phyloP scores from a whole-genome alignment of 2,888 invertebrate species.

The Proisotoma minuta region DNA sequence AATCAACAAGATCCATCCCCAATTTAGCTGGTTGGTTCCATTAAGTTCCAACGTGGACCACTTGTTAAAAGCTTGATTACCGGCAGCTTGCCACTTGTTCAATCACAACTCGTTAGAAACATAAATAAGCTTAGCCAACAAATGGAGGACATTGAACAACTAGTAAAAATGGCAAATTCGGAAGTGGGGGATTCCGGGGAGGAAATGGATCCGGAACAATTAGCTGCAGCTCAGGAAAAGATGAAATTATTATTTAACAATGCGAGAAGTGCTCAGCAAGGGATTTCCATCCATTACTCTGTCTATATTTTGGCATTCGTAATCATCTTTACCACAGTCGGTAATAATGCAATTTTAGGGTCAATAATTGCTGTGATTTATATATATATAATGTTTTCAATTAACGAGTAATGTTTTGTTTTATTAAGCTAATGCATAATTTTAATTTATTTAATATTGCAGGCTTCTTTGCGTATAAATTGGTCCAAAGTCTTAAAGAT shows the following conservation, averaged over 20 bases:
- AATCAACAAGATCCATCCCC: background rate
- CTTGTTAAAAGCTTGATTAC: background rate
- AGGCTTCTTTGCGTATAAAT: slow-evolving; percentile 83
- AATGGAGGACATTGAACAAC: slow-evolving; percentile 15
- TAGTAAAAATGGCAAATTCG: slow-evolving; percentile 9
- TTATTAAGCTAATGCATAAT: too few relatives aligned
- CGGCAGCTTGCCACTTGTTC: background rate
- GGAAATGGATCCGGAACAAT: slow-evolving; percentile 20
- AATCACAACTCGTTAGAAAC: background rate
- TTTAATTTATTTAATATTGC: slow-evolving; percentile 53
- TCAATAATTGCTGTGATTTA: too few relatives aligned
- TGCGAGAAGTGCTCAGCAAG: slow-evolving; percentile 8
- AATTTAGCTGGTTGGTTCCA: background rate
- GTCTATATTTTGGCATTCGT: slow-evolving; percentile 34
- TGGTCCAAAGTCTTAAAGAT: slow-evolving; percentile 72
- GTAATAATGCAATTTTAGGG: slow-evolving; percentile 25
- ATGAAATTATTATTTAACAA: slow-evolving; percentile 9
- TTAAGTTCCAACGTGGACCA: slow-evolving; percentile 4
- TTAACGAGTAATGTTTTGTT: background rate
- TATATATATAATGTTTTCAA: too few relatives aligned
- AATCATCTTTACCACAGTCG: slow-evolving; percentile 36
- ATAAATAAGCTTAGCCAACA: too few relatives aligned
- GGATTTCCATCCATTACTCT: slow-evolving; percentile 36
- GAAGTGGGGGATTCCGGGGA: slow-evolving; percentile 12
- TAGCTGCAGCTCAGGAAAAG: slow-evolving; percentile 8